Conservation (phyloP, 1,140 invertebrate genomes). For the Pentalonia nigronervosa region DNA sequence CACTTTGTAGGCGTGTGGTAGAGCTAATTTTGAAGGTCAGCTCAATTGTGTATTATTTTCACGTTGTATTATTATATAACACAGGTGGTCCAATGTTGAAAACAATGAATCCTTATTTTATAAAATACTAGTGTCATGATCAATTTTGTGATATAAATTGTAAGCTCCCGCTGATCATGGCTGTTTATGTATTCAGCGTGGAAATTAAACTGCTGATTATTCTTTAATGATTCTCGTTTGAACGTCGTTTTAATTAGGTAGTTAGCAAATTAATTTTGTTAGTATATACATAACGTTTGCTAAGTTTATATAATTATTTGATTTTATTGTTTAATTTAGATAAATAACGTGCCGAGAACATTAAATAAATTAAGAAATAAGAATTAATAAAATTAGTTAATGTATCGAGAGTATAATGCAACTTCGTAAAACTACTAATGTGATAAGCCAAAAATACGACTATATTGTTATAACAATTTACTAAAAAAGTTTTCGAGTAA, state of each 20-base stretch:
- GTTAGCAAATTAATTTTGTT: neutral
- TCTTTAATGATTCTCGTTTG: neutral
- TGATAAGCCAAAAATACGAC: neutral
- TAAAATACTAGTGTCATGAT: slow-evolving; percentile 30
- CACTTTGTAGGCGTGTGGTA: slow-evolving; percentile 1
- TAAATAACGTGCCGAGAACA: neutral
- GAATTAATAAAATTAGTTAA: slow-evolving; percentile 13
- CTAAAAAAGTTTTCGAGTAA: slow-evolving; percentile 8
- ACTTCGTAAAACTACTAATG: slow-evolving; percentile 9
- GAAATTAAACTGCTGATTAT: neutral
- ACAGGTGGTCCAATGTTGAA: slow-evolving; percentile 4
- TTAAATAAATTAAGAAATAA: neutral
- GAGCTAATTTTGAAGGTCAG: slow-evolving; percentile 31
- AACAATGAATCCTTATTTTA: slow-evolving; percentile 25
- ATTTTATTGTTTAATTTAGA: neutral
- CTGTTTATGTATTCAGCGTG: neutral
- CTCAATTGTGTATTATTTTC: slow-evolving; percentile 46
- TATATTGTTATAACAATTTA: neutral
- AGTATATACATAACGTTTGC: neutral
- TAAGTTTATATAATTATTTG: neutral
- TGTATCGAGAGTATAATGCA: neutral
- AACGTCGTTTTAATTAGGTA: neutral
- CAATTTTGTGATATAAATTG: neutral
- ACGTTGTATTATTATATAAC: slow-evolving; percentile 40
- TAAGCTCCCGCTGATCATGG: slow-evolving; percentile 23